Evolutionary conservation across 1,140 invertebrate species (phyloP), one percentile per base, ranked within the genome.

Genomic region (Caenorhabditis briggsae): DNA sequence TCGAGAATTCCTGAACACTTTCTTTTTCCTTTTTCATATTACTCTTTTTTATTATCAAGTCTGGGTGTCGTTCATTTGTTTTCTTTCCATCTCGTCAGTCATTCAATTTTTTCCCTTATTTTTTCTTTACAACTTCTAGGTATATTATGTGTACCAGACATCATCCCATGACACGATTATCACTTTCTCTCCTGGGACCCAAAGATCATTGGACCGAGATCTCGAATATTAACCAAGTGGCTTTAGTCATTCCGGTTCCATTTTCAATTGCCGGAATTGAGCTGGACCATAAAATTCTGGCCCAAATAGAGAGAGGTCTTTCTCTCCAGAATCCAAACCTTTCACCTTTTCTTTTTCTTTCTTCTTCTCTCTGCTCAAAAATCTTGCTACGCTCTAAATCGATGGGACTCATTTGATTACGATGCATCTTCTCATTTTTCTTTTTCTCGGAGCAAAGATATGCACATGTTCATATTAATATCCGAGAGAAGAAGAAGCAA

Each of bases 391-490:
- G 5, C 20, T n/a, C 70, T 11, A 78, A 78, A 78, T 78, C 70
- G 46, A 78, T 78, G 43, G 46, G 70, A 50, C 46, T 78, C 46
- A 78, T 78, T 78, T 78, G 70, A 78, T 78, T 78, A 78, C 46
- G 23, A 11, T 20, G 2, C 50, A n/a, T n/a, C n/a, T 25, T 61
- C 59, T 61, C n/a, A 33, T 61, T 11, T 25, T 61, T 25, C 11
- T 8, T 61, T 25, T 20, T 25, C 5, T 11, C 33, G 70, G n/a
- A 78, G 70, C 70, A 78, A 61, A 78, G 43, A 78, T 78, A 78
- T 78, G 70, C 70, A 78, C 70, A 78, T 78, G 70, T 78, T 78
- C 70, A 78, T 78, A 78, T 50, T 78, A 78, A 78, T 50, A 78
- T 70, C 64, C 64, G 33, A 70, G 53, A 46, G 70, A 50, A 78